These are phyloP conservation scores for Fulmarus glacialis DNA, from an alignment of 2,113 vertebrate genomes.

Conservation along the genomic window DNA sequence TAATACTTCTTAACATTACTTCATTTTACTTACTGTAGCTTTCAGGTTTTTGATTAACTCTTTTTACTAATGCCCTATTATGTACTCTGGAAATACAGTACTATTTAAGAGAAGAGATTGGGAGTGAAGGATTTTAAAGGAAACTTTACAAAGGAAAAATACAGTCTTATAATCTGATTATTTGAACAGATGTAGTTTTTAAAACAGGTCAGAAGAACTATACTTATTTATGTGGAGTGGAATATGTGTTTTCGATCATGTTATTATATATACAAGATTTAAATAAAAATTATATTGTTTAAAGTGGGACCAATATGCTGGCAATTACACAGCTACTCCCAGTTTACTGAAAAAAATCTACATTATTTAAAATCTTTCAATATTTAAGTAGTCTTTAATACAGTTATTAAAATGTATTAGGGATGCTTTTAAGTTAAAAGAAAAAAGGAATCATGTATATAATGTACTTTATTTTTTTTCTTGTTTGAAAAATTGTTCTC, in stretches of 20 bases:
- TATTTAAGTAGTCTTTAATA: slow-evolving; percentile 75
- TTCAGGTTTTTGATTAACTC: slow-evolving; percentile 50
- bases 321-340: slow-evolving; percentile 63
- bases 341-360: slow-evolving; percentile 72
- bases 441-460: slow-evolving; percentile 48
- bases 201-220: slow-evolving; percentile 53
- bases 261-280: slow-evolving; percentile 75
- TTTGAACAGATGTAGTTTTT: slow-evolving; percentile 66
- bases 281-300: slow-evolving; percentile 76
- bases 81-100: slow-evolving; percentile 23
- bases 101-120: slow-evolving; percentile 15
- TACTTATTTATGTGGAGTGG: slow-evolving; percentile 75
- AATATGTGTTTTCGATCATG: slow-evolving; percentile 51
- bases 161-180: slow-evolving; percentile 24
- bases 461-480: slow-evolving; percentile 63
- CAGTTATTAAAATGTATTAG: slow-evolving; percentile 51
- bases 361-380: slow-evolving; percentile 74
- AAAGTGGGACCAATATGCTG: slow-evolving; percentile 77
- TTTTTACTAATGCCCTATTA: slow-evolving; percentile 63
- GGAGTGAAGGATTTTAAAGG: slow-evolving; percentile 34
- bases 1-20: slow-evolving; percentile 15
- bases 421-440: slow-evolving; percentile 47
- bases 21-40: slow-evolving; percentile 54
- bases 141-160: slow-evolving; percentile 31
- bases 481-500: slow-evolving; percentile 43